Evolutionary conservation across 1,140 invertebrate genomes (phyloP).

Genomic region (Hyphantria cunea): DNA sequence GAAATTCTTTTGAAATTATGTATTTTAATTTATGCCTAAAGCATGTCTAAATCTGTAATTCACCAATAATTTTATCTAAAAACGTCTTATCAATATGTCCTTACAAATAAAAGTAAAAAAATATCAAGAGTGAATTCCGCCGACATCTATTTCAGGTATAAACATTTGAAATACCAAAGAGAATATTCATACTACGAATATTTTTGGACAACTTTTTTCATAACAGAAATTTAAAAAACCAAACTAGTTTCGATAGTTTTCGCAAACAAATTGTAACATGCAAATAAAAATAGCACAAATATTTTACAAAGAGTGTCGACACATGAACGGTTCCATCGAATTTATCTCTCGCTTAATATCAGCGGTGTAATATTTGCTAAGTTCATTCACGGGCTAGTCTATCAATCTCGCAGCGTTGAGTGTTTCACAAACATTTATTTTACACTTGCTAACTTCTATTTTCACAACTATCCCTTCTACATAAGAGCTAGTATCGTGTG

Average conservation of each 20-base stretch:
- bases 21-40: too few species aligned
- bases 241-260: neutral
- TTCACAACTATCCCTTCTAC: conserved; percentile 19
- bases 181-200: neutral
- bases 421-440: conserved; percentile 39
- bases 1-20: too few species aligned
- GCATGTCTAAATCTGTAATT: too few species aligned
- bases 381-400: conserved; percentile 64
- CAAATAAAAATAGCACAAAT: conserved; percentile 1
- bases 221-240: neutral
- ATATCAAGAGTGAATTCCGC: too few species aligned
- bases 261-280: neutral
- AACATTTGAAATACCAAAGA: too few species aligned
- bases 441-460: conserved; percentile 11
- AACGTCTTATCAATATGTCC: too few species aligned
- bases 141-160: too few species aligned
- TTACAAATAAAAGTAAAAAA: too few species aligned
- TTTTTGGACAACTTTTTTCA: neutral
- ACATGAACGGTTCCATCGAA: conserved; percentile 12
- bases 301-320: neutral
- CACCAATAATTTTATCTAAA: too few species aligned
- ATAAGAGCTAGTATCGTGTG: conserved; percentile 29
- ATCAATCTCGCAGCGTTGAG: conserved; percentile 62
- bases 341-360: conserved; percentile 28
- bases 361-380: conserved; percentile 49